phyloP scores from a whole-genome alignment of 1,140 invertebrate species.

The Panagrolaimus sp. region DNA sequence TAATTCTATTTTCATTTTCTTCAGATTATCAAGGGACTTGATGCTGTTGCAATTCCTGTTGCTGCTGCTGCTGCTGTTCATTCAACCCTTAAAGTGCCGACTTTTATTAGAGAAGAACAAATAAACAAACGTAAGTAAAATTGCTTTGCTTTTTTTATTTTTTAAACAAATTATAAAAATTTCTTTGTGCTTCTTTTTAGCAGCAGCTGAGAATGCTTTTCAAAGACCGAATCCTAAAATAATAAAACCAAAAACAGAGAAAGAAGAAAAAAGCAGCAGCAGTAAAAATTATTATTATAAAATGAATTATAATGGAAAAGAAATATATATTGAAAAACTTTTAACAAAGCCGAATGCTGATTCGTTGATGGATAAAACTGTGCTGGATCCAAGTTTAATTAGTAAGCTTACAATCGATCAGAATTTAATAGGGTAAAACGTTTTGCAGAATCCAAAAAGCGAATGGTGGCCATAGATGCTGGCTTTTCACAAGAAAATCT shows the following conservation, averaged over 20 bases:
- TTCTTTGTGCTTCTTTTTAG: too few relatives aligned
- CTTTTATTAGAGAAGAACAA: too few relatives aligned
- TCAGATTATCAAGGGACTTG: too few relatives aligned
- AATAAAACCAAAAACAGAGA: conserved; percentile 5
- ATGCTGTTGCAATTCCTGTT: too few relatives aligned
- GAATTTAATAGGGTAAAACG: not conserved
- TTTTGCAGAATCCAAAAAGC: not conserved
- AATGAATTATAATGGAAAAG: not conserved
- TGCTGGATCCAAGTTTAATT: not conserved
- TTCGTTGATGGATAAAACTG: not conserved
- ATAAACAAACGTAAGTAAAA: too few relatives aligned
- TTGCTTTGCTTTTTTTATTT: not conserved
- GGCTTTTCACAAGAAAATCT: not conserved
- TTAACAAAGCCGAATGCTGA: not conserved
- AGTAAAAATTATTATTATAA: not conserved
- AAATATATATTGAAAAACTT: not conserved
- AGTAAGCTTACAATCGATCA: not conserved
- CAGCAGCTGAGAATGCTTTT: not conserved
- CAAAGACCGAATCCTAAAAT: conserved; percentile 4
- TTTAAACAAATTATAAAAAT: not conserved
- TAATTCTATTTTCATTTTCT: too few relatives aligned
- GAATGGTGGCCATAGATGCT: not conserved
- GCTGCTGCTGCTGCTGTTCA: too few relatives aligned
- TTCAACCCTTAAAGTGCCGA: too few relatives aligned
- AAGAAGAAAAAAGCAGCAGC: not conserved